Base-by-base conservation (phyloP, 2,888 invertebrate species). In the Platycheirus albimanus region DNA sequence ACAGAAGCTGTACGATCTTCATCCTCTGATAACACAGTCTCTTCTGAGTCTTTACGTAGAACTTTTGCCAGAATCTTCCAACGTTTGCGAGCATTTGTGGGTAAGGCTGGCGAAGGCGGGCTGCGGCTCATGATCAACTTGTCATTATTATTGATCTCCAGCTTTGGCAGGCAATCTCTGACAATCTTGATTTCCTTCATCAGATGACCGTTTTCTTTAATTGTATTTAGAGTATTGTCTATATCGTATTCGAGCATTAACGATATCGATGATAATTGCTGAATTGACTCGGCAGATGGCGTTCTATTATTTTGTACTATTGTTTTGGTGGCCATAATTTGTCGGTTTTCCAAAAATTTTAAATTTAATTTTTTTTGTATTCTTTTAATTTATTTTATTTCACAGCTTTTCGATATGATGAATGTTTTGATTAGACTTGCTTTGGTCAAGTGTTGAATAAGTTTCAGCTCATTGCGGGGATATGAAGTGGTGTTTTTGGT, bases 11-110 rank as follows among this genome's bases (percentile, higher is more conserved):
- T 88, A 56, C 88, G 92, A 47, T 89, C 90, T 49, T 89, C 90
- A 58, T 89, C 89, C 28, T 89, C 89, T 0, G 89, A 89, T 24
- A 88, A 89, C 0, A 90, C 87, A 0, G 89, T 88, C 74, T 90
- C 91, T 75, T 91, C 91, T 2, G 90, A 91, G 20, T 90, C 90
- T 66, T 90, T 90, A 81, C 90, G 90, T 85, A 95, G 89, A 49
- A 94, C 94, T 86, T 93, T 93, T 69, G 95, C 95, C 86, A 95
- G 91, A 54, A 95, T 93, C 81, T 93, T 93, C 95, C 95, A 95
- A 86, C 95, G 92, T 88, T 93, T 92, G 81, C 94, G 92, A 19
- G 95, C 95, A 84, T 92, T 92, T 87, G 88, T 90, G 49, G 87
- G 88, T 52, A 88, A 81, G 78, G 87, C 88, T 47, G 88, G 88